Conservation (phyloP, 2,113 vertebrate genomes). For the Rhinolophus ferrumequinum region DNA sequence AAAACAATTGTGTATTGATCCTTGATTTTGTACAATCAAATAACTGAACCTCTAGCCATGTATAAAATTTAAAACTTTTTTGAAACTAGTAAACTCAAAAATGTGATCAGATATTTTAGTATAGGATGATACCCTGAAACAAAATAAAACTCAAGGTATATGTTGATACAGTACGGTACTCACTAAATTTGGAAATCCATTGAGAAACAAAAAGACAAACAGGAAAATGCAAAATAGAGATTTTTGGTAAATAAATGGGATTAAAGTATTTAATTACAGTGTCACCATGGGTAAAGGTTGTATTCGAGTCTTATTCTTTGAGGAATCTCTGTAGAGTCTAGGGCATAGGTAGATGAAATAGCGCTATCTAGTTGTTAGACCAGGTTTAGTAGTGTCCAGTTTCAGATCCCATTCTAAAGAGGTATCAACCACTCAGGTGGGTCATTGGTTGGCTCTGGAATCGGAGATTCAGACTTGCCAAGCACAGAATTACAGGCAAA, state of each 20-base stretch:
- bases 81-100: constrained; percentile 18
- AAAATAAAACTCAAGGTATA: background rate
- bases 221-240: background rate
- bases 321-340: background rate
- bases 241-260: background rate
- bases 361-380: background rate
- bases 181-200: background rate
- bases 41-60: background rate
- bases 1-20: background rate
- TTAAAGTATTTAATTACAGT: background rate
- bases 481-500: background rate
- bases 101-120: constrained; percentile 34
- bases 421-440: background rate
- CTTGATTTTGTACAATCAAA: background rate
- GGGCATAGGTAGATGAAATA: background rate
- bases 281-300: background rate
- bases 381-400: background rate
- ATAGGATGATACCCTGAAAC: background rate
- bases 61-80: background rate
- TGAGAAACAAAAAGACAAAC: background rate
- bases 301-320: background rate
- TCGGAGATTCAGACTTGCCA: background rate
- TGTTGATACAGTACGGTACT: background rate
- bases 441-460: background rate
- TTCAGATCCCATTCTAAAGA: background rate